Percentiles rank a stretch among this genome's conserved stretches.
phyloP scores from a whole-genome alignment of 2,113 vertebrate genomes.

The Cromileptes altivelis region DNA sequence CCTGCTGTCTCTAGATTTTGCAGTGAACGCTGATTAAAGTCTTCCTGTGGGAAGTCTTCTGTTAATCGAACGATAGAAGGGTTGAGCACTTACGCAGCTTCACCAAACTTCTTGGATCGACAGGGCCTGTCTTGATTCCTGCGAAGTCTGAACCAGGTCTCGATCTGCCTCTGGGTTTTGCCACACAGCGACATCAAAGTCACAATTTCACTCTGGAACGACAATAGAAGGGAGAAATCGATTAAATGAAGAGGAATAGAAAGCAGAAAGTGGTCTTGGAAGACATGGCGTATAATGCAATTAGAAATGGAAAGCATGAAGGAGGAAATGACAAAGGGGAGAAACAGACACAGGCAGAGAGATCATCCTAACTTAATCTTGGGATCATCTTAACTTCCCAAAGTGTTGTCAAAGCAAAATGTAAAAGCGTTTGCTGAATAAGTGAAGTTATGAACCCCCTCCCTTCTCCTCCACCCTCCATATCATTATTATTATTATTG shows the following conservation, averaged over 20 bases:
- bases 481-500: no score
- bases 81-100: slow-evolving; percentile 88
- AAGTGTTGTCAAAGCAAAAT: neutral
- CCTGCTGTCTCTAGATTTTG: neutral
- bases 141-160: slow-evolving; percentile 90
- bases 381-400: neutral
- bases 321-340: neutral
- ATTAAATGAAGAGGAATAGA: neutral
- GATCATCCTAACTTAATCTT: neutral
- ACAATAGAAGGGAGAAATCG: neutral
- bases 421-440: neutral
- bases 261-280: neutral
- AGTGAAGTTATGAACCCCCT: slow-evolving; percentile 7
- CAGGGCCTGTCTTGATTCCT: slow-evolving; percentile 88
- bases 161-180: slow-evolving; percentile 86
- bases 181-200: slow-evolving; percentile 86
- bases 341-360: neutral
- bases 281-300: neutral
- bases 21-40: neutral
- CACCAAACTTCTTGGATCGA: slow-evolving; percentile 91
- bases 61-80: neutral
- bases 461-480: no score
- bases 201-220: slow-evolving; percentile 79
- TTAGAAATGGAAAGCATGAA: neutral
- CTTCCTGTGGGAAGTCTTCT: neutral